Evolutionary conservation across 2,113 vertebrate species (phyloP), one percentile per base, ranked within the genome.

Genomic region (Pseudorasbora parva): DNA sequence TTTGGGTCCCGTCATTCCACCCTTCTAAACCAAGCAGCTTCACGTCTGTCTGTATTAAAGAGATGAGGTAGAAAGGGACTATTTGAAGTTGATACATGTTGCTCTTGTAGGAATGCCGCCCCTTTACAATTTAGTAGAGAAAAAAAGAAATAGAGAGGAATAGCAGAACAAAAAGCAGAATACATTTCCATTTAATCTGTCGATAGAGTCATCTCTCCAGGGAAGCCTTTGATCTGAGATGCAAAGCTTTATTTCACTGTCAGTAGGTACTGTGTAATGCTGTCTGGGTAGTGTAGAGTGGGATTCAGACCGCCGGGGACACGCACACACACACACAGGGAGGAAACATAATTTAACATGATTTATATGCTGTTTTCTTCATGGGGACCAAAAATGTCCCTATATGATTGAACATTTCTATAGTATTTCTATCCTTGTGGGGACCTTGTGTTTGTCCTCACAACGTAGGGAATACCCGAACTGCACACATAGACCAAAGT

Each of bases 171-270:
- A 84, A 85, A 89, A 83, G 59, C 27, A 41, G 86, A 86, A 89
- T 89, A 87, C 73, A 86, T 87, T 89, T 82, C 86, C 84, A 86
- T 89, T 89, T 89, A 87, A 87, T 86, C 84, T 87, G 82, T 86
- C 79, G 49, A 86, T 84, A 86, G 81, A 85, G 82, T 86, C 75
- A 79, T 84, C 82, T 78, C 88, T 86, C 81, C 21, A 71, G n/a
- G 27, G 74, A 17, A 43, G 47, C 60, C 76, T 83, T 88, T 86
- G 88, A 86, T 84, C 86, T 79, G 47, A 41, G 78, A 81, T 62
- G 77, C 57, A 56, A 15, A 73, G 73, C 51, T 83, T 84, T 84
- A 78, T 84, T 75, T 84, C 54, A 30, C 57, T 84, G 75, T 89
- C 73, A 82, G 41, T 33, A 69, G 68, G 68, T 78, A 78, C 27